Evolutionary conservation across 1,140 invertebrate genomes (phyloP), one percentile per base, ranked within the genome.

Genomic region (Drosophila biarmipes): DNA sequence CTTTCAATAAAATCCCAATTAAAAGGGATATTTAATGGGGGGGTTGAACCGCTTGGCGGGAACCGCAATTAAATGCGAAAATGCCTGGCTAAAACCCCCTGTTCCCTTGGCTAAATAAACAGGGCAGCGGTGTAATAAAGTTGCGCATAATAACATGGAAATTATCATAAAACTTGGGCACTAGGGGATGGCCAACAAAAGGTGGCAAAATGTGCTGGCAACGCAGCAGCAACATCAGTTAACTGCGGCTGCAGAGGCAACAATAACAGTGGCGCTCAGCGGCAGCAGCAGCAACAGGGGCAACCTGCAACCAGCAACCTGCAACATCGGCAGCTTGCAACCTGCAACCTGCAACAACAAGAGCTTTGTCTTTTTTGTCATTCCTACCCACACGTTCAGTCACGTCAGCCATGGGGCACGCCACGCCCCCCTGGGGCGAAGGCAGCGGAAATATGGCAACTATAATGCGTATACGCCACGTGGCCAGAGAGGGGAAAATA

Each of bases 381-480:
- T 69, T 46, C 66, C 63, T 6, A 8, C 19, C 31, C 31, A 69
- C 67, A 71, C 67, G 64, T 56, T 34, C 24, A 34, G 42, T 12
- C 43, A 56, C 21, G 49, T 31, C 42, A 69, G 66, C 40, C 15
- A 69, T 68, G 59, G 21, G 51, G 48, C 24, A 31, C 55, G 38
- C 29, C 58, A 31, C 51, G 29, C 19, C 55, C 14, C 38, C 27
- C 14, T 27, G 34, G 34, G 56, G 35, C 17, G 56, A 27, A 10
- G 15, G 17, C 46, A 35, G 45, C 62, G 67, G 35, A 68, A 69
- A 69, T 69, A 69, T 67, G 66, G 62, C 66, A 67, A 46, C 63
- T 55, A 55, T 56, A 69, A 69, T 71, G 67, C 67, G 67, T 71
- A 69, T 56, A 56, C 67, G 67, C 63, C 67, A 71, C 64, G 67